Conservation (phyloP, 2,888 invertebrate species). For the Nemotelus pantherinus region DNA sequence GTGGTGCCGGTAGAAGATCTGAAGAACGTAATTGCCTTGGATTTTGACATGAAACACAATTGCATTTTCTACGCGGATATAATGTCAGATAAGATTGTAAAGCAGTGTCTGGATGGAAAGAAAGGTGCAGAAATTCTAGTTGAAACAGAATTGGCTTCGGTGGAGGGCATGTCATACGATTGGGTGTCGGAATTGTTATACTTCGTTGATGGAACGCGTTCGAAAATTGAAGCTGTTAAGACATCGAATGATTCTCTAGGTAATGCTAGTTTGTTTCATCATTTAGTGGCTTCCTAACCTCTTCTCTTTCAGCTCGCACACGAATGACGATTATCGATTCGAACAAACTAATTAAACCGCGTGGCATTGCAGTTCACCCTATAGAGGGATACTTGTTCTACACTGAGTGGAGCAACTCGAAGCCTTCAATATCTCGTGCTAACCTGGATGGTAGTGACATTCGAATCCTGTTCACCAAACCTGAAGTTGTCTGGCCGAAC, state of each 20-base stretch:
- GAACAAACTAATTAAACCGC: constrained; percentile 74
- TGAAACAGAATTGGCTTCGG: constrained; percentile 77
- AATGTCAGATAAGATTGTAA: constrained; percentile 78
- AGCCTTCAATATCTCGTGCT: constrained; percentile 81
- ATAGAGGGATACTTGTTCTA: constrained; percentile 81
- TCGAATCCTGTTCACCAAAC: constrained; percentile 72
- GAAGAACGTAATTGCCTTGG: constrained; percentile 85
- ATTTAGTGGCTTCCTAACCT: constrained; percentile 45
- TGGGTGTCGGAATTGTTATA: constrained; percentile 88
- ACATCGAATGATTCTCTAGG: constrained; percentile 62
- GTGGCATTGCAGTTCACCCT: constrained; percentile 87
- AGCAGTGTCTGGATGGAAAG: constrained; percentile 79
- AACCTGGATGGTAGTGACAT: constrained; percentile 81
- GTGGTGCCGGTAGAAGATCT: constrained; percentile 75
- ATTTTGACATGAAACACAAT: constrained; percentile 84
- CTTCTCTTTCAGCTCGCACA: constrained; percentile 74
- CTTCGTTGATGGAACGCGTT: constrained; percentile 83
- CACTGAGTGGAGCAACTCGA: constrained; percentile 87
- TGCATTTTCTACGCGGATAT: constrained; percentile 92
- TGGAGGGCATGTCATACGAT: constrained; percentile 90
- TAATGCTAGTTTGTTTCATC: constrained; percentile 14
- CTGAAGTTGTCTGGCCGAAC: constrained; percentile 84
- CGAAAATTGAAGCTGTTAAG: constrained; percentile 83
- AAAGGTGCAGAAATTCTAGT: constrained; percentile 76
- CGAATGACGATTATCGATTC: constrained; percentile 78